These are phyloP conservation scores for Trachops cirrhosus DNA, from an alignment of 2,797 vertebrate genomes.

Conservation along the genomic window DNA sequence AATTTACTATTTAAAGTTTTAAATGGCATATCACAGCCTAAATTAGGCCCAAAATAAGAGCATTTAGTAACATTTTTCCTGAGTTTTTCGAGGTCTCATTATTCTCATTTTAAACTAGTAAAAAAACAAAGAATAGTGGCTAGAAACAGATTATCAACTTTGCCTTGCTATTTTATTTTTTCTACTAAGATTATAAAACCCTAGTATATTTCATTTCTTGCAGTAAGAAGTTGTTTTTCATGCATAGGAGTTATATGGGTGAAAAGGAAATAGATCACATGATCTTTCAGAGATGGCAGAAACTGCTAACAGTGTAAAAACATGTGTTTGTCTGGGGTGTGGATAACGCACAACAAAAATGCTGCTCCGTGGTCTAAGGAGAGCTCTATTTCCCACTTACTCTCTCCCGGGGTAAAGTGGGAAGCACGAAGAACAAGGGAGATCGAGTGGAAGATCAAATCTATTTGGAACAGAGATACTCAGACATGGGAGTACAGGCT, in stretches of 20 bases:
- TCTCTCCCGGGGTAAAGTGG: background rate
- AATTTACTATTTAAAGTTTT: background rate
- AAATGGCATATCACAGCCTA: background rate
- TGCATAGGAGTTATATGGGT: background rate
- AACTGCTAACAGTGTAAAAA: background rate
- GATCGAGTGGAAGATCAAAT: background rate
- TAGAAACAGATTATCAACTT: background rate
- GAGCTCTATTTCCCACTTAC: background rate
- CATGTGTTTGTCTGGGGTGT: background rate
- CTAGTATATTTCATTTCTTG: background rate
- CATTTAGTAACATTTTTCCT: background rate
- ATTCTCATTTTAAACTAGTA: background rate
- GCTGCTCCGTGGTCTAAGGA: accelerated
- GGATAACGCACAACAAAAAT: background rate
- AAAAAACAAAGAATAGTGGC: background rate
- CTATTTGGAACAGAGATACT: background rate
- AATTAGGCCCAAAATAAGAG: background rate
- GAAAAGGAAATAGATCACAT: background rate
- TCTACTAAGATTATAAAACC: background rate
- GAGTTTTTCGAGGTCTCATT: background rate
- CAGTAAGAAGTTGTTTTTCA: background rate
- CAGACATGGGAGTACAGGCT: background rate
- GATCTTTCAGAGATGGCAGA: background rate
- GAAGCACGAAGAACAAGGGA: background rate
- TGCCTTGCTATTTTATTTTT: background rate